These are phyloP conservation scores for Fabriciana adippe DNA, from an alignment of 2,888 invertebrate species.

Conservation along the genomic window DNA sequence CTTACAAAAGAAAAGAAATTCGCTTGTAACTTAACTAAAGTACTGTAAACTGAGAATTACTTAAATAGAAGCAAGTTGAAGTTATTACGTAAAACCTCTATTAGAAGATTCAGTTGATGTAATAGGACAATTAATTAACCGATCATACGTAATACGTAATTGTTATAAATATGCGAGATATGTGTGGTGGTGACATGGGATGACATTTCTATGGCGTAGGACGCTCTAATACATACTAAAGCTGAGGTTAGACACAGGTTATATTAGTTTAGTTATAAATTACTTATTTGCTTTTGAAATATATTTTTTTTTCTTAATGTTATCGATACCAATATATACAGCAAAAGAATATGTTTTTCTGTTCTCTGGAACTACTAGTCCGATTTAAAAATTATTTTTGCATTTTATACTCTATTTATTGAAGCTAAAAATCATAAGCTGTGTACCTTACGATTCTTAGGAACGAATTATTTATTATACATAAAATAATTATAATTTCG, in stretches of 20 bases:
- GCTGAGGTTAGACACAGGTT: background rate
- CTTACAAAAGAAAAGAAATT: too few species aligned
- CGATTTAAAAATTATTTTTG: too few species aligned
- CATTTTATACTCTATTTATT: too few species aligned
- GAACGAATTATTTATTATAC: too few species aligned
- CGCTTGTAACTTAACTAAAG: too few species aligned
- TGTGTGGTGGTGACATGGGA: conserved; percentile 30
- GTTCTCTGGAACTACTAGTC: too few species aligned
- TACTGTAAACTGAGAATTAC: background rate
- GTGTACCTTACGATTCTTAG: too few species aligned
- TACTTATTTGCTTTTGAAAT: background rate
- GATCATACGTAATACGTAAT: conserved; percentile 25
- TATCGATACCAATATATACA: too few species aligned
- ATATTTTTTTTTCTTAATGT: background rate
- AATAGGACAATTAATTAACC: conserved; percentile 25
- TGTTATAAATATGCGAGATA: conserved; percentile 27
- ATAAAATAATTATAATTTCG: too few species aligned
- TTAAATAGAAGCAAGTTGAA: background rate
- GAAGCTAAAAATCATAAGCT: too few species aligned
- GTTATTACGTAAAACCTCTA: background rate
- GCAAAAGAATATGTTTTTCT: too few species aligned
- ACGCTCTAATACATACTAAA: conserved; percentile 10
- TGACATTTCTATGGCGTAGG: conserved; percentile 23
- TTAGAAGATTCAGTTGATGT: background rate
- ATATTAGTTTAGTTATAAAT: conserved; percentile 3